Evolutionary conservation across 1,140 invertebrate species (phyloP), one percentile per base, ranked within the genome.

Genomic region (Choristoneura fumiferana): DNA sequence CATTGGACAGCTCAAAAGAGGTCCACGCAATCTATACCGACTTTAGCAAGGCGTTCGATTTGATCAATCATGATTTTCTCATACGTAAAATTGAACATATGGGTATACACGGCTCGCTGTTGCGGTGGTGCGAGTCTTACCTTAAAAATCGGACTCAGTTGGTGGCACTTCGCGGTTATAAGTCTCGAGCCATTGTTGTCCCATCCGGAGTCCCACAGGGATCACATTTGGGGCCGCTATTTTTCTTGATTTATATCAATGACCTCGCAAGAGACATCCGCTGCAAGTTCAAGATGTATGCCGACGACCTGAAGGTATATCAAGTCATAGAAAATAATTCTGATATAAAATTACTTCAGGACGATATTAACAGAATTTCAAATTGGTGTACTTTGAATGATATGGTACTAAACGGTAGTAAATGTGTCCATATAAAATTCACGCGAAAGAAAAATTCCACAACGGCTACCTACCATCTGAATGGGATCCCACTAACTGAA

Each of bases 171-270:
- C 35, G 35, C 5, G 33, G 53, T 12, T 54, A 14, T 54, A 17
- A 54, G 1, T 54, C 33, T 8, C 3, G 6, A 14, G 5, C 53
- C 5, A 5, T 4, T 3, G 2, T 0, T n/a, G 53, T 14, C 2
- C n/a, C 33, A 8, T 54, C 34, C 8, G 33, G 35, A 1, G 53
- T 54, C 4, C 53, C 53, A 9, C 53, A 54, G 34, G 53, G 35
- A 4, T 54, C 53, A 3, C n/a, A 36, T n/a, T 15, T 54, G 1
- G 53, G 53, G 3, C 53, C 53, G 0, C 59, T 73, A 6, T 58
- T 73, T 12, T 73, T 76, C 14, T 1, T 54, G 0, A 54, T 37
- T 3, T 54, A 10, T 36, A 36, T 54, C 0, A 54, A 54, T 18
- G 53, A 36, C 17, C 29, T 54, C 0, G 17, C 15, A 2, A 9